These are phyloP conservation scores for Mus caroli DNA, from an alignment of 2,797 vertebrate genomes.

Conservation along the genomic window DNA sequence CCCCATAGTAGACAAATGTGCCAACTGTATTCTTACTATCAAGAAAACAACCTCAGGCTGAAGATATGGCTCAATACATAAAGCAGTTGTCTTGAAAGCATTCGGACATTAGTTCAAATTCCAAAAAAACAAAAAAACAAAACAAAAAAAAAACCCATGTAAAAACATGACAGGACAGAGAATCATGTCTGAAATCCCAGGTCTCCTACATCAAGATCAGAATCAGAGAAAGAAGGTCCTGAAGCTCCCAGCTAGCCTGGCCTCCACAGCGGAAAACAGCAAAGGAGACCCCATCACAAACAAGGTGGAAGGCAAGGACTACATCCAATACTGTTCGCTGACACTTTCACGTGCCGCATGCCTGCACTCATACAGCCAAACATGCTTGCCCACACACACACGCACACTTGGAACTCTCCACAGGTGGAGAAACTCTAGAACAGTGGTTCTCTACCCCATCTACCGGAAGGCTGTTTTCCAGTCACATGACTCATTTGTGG, in stretches of 20 bases:
- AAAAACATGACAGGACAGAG: background rate
- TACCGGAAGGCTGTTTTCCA: background rate
- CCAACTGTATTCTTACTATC: background rate
- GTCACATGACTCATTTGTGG: background rate
- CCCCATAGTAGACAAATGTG: background rate
- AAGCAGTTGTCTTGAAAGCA: background rate
- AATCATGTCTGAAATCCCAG: background rate
- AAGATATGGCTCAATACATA: background rate
- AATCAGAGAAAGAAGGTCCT: background rate
- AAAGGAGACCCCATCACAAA: background rate
- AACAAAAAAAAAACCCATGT: background rate
- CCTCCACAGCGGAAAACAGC: background rate
- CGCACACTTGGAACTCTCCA: background rate
- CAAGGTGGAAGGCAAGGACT: background rate
- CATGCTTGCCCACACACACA: background rate
- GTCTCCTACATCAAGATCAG: background rate
- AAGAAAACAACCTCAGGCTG: slow-evolving; percentile 10
- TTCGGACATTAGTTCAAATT: too few relatives aligned
- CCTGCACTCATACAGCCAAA: background rate
- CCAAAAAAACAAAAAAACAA: too few relatives aligned
- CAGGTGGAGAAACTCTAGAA: too few relatives aligned
- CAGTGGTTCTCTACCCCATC: background rate
- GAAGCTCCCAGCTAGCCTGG: background rate
- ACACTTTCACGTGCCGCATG: background rate
- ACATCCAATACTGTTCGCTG: background rate